These are phyloP conservation scores for Plecturocebus donacophilus DNA, from an alignment of 2,113 vertebrate genomes.

Conservation along the genomic window DNA sequence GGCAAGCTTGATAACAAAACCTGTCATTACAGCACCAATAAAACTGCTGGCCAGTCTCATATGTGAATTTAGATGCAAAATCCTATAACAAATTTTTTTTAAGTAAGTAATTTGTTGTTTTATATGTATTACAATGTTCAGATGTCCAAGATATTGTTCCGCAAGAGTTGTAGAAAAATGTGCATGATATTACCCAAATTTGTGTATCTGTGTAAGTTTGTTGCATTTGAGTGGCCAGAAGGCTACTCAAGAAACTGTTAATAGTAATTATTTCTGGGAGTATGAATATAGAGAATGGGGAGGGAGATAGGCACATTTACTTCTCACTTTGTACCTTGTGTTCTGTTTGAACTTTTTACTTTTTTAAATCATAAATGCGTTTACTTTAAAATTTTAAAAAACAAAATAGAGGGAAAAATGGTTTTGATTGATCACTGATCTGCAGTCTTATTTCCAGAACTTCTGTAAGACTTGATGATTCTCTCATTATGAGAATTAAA, in stretches of 20 bases:
- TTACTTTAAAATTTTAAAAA: conserved; percentile 35
- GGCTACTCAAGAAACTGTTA: conserved; percentile 8
- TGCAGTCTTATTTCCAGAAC: background rate
- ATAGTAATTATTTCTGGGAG: background rate
- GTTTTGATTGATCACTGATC: background rate
- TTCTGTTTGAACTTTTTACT: background rate
- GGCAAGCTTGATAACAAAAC: background rate
- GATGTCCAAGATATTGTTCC: background rate
- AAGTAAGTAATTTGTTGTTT: background rate
- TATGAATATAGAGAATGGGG: background rate
- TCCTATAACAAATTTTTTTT: background rate
- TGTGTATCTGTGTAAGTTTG: background rate
- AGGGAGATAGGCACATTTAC: background rate
- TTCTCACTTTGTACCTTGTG: background rate
- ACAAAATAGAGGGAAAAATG: background rate
- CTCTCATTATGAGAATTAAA: background rate
- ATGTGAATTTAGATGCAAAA: background rate
- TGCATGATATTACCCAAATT: background rate
- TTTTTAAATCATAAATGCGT: background rate
- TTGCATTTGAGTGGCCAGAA: background rate
- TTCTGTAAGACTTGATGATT: background rate
- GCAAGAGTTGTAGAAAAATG: background rate
- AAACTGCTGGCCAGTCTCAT: background rate
- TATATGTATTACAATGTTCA: background rate
- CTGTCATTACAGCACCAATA: background rate